Base-by-base conservation (phyloP, 2,888 invertebrate species). In the Lissocephala sabroskyi region DNA sequence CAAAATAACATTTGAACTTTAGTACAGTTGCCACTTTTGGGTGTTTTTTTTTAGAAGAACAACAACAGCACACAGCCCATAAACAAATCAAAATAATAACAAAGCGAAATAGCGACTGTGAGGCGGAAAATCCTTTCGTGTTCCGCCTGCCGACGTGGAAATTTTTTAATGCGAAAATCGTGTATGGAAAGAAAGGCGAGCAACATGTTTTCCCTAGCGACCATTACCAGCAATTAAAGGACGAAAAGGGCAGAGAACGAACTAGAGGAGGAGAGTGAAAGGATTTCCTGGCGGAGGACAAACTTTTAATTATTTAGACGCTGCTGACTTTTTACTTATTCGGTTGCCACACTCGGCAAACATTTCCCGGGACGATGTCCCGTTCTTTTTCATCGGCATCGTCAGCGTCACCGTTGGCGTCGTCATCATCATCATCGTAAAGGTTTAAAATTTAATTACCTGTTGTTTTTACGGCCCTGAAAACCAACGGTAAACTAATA, bases 221-320 rank as follows among this genome's bases (percentile, higher is more conserved):
- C 61, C 58, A 58, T 71, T 73, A 67, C 63, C 64, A 60, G 67
- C 64, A 75, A 75, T 63, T 60, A 71, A 59, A 67, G 67, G 55
- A 59, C 71, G 66, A 63, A 59, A 56, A 52, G 30, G 29, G 29
- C 29, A 33, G 48, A 44, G 43, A 41, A 43, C 37, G n/a, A n/a
- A n/a, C n/a, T n/a, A n/a, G n/a, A 50, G 6, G 1, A 33, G 28
- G 19, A 11, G 6, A 17, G 18, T 19, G 3, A 39, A 23, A 23
- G 7, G 23, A 7, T 5, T 5, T 23, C 4, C 23, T 23, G 23
- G 7, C 23, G 3, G 23, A 58, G 56, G 55, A 47, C 47, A 48
- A 73, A 73, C 58, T 73, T 70, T 73, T 70, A 70, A 70, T 70
- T 65, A 68, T 73, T 68, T 65, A 59, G 59, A 58, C 49, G 50